A percentile compares a stretch with the other conserved stretches of the same genome.
These are phyloP conservation scores for Cephus rjabovi DNA, from an alignment of 2,888 invertebrate genomes.

Conservation along the genomic window DNA sequence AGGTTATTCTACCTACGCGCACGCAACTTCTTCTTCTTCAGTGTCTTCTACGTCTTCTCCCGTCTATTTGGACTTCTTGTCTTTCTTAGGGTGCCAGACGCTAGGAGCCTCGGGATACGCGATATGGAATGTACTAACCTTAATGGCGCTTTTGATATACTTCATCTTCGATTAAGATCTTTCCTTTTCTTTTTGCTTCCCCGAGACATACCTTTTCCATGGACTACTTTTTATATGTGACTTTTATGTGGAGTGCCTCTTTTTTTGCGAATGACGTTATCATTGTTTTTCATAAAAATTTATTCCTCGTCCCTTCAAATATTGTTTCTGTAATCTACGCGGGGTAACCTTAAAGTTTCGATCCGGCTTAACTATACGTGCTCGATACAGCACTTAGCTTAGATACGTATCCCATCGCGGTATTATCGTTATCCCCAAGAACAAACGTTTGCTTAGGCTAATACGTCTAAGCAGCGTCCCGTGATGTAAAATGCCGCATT, in stretches of 20 bases:
- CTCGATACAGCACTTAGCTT: neutral
- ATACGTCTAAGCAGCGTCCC: neutral
- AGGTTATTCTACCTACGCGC: slow-evolving; percentile 42
- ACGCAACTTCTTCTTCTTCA: slow-evolving; percentile 15
- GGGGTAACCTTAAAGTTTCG: neutral
- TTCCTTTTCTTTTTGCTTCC: neutral
- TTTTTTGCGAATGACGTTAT: neutral
- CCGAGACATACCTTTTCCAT: neutral
- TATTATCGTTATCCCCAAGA: slow-evolving; percentile 2
- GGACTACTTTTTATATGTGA: neutral
- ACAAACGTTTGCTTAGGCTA: slow-evolving; percentile 8
- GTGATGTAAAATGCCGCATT: slow-evolving; percentile 15
- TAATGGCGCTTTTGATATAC: neutral
- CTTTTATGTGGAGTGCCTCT: neutral
- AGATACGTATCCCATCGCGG: neutral
- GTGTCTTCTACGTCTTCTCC: neutral
- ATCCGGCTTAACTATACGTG: neutral
- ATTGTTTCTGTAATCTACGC: neutral
- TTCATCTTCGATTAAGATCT: neutral
- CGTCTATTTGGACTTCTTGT: neutral
- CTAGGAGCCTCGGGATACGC: neutral
- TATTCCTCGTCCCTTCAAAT: neutral
- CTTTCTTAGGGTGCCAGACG: neutral
- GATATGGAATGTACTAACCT: neutral
- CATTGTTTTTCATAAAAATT: neutral